Percentiles rank a stretch among this genome's conserved stretches.
Conservation (phyloP, 2,113 vertebrate genomes). For the Cyprinus carpio region DNA sequence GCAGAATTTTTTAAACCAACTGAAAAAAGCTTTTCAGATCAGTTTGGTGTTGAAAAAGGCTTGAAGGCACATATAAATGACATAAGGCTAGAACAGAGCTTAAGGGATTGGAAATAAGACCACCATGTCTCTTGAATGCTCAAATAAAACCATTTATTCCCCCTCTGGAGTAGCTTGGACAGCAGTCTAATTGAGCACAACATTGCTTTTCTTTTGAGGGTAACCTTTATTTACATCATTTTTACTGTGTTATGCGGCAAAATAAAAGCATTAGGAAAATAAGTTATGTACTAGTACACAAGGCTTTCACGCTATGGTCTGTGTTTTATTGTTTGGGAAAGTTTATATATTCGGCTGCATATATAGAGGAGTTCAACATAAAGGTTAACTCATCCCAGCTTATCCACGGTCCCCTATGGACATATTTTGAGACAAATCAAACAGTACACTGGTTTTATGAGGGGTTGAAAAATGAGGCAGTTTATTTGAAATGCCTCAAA, state of each 20-base stretch:
- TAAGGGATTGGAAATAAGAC: slow-evolving; percentile 40
- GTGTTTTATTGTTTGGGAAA: background rate
- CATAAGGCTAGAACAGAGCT: slow-evolving; percentile 9
- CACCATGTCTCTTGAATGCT: slow-evolving; percentile 45
- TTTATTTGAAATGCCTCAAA: background rate
- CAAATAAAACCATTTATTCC: slow-evolving; percentile 54
- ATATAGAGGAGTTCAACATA: background rate
- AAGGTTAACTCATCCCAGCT: background rate
- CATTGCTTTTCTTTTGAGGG: slow-evolving; percentile 19
- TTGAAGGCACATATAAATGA: slow-evolving; percentile 13
- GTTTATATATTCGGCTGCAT: background rate
- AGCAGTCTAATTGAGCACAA: slow-evolving; percentile 37
- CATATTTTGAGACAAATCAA: background rate
- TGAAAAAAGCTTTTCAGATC: background rate
- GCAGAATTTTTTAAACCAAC: slow-evolving; percentile 7
- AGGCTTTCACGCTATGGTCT: background rate
- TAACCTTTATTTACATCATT: background rate
- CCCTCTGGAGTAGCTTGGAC: slow-evolving; percentile 51
- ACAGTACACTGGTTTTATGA: background rate
- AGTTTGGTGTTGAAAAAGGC: slow-evolving; percentile 10
- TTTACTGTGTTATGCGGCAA: background rate
- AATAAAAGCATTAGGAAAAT: background rate
- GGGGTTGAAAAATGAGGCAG: background rate
- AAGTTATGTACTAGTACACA: background rate
- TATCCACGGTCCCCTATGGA: background rate